phyloP scores from a whole-genome alignment of 2,888 invertebrate species.

The Mythimna impura region DNA sequence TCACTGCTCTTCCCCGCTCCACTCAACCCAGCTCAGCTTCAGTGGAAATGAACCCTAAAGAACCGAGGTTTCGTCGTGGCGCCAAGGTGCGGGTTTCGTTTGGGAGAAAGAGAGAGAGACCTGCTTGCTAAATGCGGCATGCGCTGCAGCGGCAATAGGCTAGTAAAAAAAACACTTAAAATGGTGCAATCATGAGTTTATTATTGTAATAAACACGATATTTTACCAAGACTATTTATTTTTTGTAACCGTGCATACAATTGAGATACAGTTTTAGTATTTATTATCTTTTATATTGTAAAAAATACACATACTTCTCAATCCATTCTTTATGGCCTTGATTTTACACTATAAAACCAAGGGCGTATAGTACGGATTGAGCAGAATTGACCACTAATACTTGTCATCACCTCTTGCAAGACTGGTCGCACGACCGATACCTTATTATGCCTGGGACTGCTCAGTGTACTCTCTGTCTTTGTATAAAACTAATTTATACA shows the following conservation, averaged over 20 bases:
- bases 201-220: not conserved
- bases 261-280: conserved; percentile 16
- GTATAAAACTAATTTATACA: too few species aligned
- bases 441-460: too few species aligned
- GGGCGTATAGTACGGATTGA: not conserved
- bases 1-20: too few species aligned
- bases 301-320: not conserved
- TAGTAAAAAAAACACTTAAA: conserved; percentile 8
- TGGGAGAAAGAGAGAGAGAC: too few species aligned
- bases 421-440: too few species aligned
- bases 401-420: too few species aligned
- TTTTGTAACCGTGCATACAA: not conserved
- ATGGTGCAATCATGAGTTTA: not conserved
- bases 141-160: not conserved
- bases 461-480: too few species aligned
- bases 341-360: not conserved
- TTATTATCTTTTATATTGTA: not conserved
- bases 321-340: too few species aligned
- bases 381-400: too few species aligned
- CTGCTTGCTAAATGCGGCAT: too few species aligned
- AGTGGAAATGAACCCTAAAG: not conserved
- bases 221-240: not conserved
- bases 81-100: too few species aligned
- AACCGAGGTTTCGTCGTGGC: not conserved
- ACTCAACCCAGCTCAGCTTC: too few species aligned